Evolutionary conservation across 2,888 invertebrate genomes (phyloP).

Genomic region (Poecilus cupreus): DNA sequence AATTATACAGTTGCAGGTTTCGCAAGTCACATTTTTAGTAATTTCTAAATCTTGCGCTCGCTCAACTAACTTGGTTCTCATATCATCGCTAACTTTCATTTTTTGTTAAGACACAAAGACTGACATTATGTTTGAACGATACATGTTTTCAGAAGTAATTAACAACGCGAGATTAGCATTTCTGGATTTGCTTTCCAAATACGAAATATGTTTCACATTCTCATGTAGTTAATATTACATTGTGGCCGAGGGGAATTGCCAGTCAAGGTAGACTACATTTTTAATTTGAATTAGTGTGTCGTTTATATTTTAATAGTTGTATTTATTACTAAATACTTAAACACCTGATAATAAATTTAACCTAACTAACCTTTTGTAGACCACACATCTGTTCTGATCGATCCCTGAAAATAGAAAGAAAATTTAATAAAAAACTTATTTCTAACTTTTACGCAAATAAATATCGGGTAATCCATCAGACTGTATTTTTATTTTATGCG

Average conservation of each 20-base stretch:
- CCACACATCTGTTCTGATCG: too few species aligned
- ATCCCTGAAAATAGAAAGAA: too few species aligned
- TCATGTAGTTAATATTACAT: background rate
- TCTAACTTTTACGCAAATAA: too few species aligned
- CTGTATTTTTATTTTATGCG: too few species aligned
- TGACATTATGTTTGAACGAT: background rate
- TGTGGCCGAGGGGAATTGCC: too few species aligned
- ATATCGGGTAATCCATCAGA: too few species aligned
- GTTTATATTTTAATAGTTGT: background rate
- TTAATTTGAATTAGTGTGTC: background rate
- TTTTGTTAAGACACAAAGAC: slow-evolving; percentile 15
- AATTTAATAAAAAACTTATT: too few species aligned
- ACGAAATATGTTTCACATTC: background rate
- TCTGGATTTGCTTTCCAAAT: slow-evolving; percentile 3
- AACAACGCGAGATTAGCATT: background rate
- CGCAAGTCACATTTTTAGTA: background rate
- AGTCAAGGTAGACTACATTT: slow-evolving; percentile 8
- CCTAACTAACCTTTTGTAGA: too few species aligned
- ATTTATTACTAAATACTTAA: too few species aligned
- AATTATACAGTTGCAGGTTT: background rate
- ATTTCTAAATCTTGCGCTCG: background rate
- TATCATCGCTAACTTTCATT: slow-evolving; percentile 39
- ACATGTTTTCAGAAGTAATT: slow-evolving; percentile 3
- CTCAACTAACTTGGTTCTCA: slow-evolving; percentile 23
- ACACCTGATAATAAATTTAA: too few species aligned